These are phyloP conservation scores for Hippocampus mohnikei DNA, from an alignment of 2,113 vertebrate species.

Conservation along the genomic window DNA sequence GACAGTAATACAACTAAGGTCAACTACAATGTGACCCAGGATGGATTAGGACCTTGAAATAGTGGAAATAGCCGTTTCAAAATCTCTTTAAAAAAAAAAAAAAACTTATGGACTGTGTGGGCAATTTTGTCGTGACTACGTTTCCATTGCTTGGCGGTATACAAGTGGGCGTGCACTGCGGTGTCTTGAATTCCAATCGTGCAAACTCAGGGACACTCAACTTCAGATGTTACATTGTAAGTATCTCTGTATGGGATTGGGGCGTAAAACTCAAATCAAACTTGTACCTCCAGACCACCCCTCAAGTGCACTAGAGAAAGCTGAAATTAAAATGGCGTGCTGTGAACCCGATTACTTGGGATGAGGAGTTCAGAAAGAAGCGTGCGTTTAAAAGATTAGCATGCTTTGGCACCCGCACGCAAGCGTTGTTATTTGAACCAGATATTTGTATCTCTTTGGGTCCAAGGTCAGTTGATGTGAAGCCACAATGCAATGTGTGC, in stretches of 20 bases:
- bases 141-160: background rate
- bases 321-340: background rate
- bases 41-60: background rate
- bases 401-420: background rate
- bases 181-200: background rate
- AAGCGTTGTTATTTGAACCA: background rate
- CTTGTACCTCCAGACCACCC: no score
- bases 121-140: background rate
- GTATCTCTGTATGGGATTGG: no score
- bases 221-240: no score
- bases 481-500: conserved; percentile 10
- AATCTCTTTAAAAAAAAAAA: background rate
- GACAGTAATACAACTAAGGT: background rate
- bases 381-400: background rate
- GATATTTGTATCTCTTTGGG: background rate
- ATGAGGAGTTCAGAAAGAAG: background rate
- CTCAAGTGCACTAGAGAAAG: background rate
- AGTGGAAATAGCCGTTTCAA: background rate
- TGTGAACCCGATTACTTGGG: no score
- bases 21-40: background rate
- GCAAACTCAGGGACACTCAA: no score
- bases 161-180: background rate
- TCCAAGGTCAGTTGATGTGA: background rate
- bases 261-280: no score
- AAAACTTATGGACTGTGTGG: background rate